These are phyloP conservation scores for Botia kubotai DNA, from an alignment of 2,797 vertebrate species.

Conservation along the genomic window DNA sequence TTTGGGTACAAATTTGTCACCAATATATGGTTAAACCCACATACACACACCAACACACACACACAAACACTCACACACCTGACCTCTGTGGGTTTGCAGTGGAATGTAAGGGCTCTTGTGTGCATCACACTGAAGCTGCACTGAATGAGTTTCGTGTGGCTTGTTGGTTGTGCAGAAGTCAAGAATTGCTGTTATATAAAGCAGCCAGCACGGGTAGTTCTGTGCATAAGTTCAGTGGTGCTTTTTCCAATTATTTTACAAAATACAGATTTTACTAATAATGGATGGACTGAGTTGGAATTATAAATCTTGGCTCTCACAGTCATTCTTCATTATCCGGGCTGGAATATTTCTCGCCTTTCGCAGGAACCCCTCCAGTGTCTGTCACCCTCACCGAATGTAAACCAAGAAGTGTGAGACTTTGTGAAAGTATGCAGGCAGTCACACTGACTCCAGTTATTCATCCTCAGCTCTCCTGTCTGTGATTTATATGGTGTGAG, in stretches of 20 bases:
- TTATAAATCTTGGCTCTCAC: slow-evolving; percentile 21
- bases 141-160: background rate
- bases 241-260: background rate
- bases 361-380: slow-evolving; percentile 12
- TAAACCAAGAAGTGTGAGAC: slow-evolving; percentile 18
- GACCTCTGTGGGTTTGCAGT: slow-evolving; percentile 39
- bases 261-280: slow-evolving; percentile 8
- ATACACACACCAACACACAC: background rate
- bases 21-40: too few species aligned
- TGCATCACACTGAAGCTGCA: slow-evolving; percentile 30
- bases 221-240: background rate
- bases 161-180: slow-evolving; percentile 18
- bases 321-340: background rate
- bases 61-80: slow-evolving; percentile 12
- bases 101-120: slow-evolving; percentile 43
- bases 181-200: too few species aligned
- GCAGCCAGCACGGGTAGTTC: background rate
- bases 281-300: slow-evolving; percentile 3
- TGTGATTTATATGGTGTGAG: slow-evolving; percentile 33
- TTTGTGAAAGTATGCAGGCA: slow-evolving; percentile 1
- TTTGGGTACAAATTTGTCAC: too few species aligned
- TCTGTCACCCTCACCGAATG: slow-evolving; percentile 8
- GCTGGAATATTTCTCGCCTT: slow-evolving; percentile 1
- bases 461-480: background rate
- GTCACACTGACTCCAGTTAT: slow-evolving; percentile 6